These are phyloP conservation scores for Epinephelus lanceolatus DNA, from an alignment of 2,113 vertebrate species.

Conservation along the genomic window DNA sequence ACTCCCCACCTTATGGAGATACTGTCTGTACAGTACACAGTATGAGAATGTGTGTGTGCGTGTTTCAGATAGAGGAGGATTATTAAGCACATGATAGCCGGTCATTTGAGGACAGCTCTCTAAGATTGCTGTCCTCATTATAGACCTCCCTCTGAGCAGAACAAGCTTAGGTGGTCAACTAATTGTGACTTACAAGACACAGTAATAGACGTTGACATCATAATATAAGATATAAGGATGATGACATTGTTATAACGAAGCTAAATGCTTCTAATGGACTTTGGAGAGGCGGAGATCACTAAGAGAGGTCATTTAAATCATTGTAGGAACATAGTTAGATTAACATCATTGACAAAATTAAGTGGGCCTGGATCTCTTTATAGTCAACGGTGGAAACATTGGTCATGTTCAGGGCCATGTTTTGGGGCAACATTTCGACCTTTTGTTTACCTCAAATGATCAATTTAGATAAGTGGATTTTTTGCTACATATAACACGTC, in stretches of 20 bases:
- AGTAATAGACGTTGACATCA: conserved; percentile 55
- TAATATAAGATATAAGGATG: conserved; percentile 35
- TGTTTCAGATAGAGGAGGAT: conserved; percentile 4
- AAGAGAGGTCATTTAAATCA: conserved; percentile 21
- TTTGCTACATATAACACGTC: background rate
- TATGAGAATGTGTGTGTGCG: background rate
- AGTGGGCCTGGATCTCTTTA: background rate
- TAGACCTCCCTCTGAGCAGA: conserved; percentile 38
- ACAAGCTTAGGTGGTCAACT: conserved; percentile 53
- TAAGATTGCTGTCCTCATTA: conserved; percentile 54
- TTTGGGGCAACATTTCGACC: background rate
- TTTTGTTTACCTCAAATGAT: background rate
- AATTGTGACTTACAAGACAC: conserved; percentile 36
- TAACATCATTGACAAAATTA: conserved; percentile 35
- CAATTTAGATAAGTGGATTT: background rate
- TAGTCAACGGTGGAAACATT: background rate
- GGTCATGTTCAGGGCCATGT: background rate
- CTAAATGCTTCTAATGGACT: conserved; percentile 34
- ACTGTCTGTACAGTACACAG: background rate
- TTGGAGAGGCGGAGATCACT: conserved; percentile 17
- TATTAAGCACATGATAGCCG: conserved; percentile 34
- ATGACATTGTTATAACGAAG: conserved; percentile 64
- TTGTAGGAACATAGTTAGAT: conserved; percentile 7
- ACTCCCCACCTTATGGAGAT: background rate
- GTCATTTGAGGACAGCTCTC: conserved; percentile 56